phyloP scores from a whole-genome alignment of 1,140 invertebrate species.

The Scaptomyza pallida region DNA sequence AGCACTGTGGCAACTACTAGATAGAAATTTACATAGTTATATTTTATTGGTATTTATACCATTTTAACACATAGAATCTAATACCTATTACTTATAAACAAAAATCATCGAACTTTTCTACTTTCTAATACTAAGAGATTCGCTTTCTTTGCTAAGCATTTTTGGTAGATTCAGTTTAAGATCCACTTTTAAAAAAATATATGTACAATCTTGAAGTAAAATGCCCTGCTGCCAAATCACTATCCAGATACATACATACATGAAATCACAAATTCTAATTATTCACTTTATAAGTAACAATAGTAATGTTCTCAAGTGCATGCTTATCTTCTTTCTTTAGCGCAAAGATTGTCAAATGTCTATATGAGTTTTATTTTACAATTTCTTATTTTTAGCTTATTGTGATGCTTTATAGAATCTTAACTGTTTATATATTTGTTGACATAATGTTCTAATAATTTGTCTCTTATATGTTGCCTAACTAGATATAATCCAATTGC shows the following conservation, averaged over 20 bases:
- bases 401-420: too few species aligned
- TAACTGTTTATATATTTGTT: too few species aligned
- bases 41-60: constrained; percentile 32
- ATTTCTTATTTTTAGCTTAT: constrained; percentile 9
- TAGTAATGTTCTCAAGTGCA: constrained; percentile 16
- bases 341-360: constrained; percentile 55
- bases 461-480: constrained; percentile 25
- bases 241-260: not conserved
- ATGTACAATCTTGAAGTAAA: not conserved
- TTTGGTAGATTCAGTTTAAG: not conserved
- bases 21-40: constrained; percentile 63
- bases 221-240: not conserved
- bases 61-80: constrained; percentile 20
- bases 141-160: not conserved
- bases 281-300: constrained; percentile 49
- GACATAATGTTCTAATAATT: too few species aligned
- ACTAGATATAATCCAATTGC: constrained; percentile 19
- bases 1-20: constrained; percentile 26
- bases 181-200: constrained; percentile 33
- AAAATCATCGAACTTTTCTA: too few species aligned
- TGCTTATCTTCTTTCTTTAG: constrained; percentile 11
- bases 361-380: constrained; percentile 12
- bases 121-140: constrained; percentile 4
- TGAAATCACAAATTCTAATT: constrained; percentile 43
- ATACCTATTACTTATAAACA: too few species aligned